phyloP scores from a whole-genome alignment of 2,888 invertebrate species.

The Drosophila monieri region DNA sequence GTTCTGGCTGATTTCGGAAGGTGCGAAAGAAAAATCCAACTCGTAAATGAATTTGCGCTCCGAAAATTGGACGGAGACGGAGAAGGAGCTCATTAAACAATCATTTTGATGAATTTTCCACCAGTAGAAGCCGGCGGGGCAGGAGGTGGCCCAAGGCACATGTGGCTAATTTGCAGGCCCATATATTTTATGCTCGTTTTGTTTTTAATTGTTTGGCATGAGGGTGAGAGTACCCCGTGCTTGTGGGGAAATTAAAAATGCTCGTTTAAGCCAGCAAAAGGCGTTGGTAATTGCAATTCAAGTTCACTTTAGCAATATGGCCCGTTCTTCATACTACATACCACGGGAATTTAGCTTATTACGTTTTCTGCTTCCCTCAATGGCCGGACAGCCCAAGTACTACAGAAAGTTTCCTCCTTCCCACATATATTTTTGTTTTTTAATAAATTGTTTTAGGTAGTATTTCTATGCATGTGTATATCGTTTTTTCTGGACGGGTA shows the following conservation, averaged over 20 bases:
- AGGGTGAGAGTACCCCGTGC: conserved; percentile 12
- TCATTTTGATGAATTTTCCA: conserved; percentile 70
- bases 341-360: conserved; percentile 48
- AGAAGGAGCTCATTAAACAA: conserved; percentile 76
- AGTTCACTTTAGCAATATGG: conserved; percentile 59
- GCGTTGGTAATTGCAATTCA: conserved; percentile 75
- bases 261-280: conserved; percentile 43
- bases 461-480: conserved; percentile 15
- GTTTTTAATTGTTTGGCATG: conserved; percentile 34
- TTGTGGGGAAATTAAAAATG: conserved; percentile 58
- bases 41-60: conserved; percentile 53
- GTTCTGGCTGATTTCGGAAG: conserved; percentile 46
- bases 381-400: background rate
- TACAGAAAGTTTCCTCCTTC: background rate
- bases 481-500: background rate
- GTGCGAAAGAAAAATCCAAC: conserved; percentile 64
- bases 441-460: conserved; percentile 75
- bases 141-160: conserved; percentile 15
- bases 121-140: conserved; percentile 4
- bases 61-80: conserved; percentile 37
- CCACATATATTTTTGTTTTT: conserved; percentile 48
- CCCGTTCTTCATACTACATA: conserved; percentile 17
- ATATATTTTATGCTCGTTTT: conserved; percentile 66
- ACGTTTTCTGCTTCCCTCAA: conserved; percentile 29
- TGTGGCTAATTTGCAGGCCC: conserved; percentile 55